phyloP scores from a whole-genome alignment of 2,888 invertebrate species.

The Hirtodrosophila alboralis region DNA sequence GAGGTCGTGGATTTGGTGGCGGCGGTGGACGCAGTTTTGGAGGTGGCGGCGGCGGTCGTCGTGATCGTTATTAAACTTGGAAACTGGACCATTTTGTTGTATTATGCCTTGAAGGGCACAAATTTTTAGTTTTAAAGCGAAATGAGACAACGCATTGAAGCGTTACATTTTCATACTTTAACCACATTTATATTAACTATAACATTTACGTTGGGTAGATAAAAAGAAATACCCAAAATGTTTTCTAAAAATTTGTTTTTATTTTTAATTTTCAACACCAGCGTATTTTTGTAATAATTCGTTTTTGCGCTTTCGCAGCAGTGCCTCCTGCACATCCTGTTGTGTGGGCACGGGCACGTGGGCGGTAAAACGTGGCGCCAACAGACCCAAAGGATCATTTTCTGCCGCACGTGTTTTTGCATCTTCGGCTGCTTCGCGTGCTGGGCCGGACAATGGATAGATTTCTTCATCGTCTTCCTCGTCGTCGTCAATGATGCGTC shows the following conservation, averaged over 20 bases:
- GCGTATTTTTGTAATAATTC: slow-evolving; percentile 94
- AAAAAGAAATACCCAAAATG: no score
- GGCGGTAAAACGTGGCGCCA: slow-evolving; percentile 88
- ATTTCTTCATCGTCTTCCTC: slow-evolving; percentile 87
- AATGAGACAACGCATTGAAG: slow-evolving; percentile 42
- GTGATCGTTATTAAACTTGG: slow-evolving; percentile 59
- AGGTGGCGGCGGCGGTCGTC: slow-evolving; percentile 32
- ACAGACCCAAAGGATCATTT: slow-evolving; percentile 83
- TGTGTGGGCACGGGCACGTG: slow-evolving; percentile 97
- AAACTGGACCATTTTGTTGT: slow-evolving; percentile 1
- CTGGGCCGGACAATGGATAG: slow-evolving; percentile 82
- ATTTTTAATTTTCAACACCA: slow-evolving; percentile 70
- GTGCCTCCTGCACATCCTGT: slow-evolving; percentile 96
- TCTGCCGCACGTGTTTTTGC: slow-evolving; percentile 56
- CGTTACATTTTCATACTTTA: slow-evolving; percentile 25
- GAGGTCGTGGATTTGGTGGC: slow-evolving; percentile 33
- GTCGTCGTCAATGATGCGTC: slow-evolving; percentile 90
- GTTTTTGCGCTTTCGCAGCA: slow-evolving; percentile 95
- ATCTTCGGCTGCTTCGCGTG: slow-evolving; percentile 71
- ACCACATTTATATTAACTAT: neutral
- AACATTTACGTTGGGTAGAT: no score
- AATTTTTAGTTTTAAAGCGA: slow-evolving; percentile 22
- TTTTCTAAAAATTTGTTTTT: neutral
- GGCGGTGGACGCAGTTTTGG: slow-evolving; percentile 14
- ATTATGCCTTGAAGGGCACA: slow-evolving; percentile 4